A percentile compares a stretch with the other conserved stretches of the same genome.
Evolutionary conservation across 2,113 vertebrate genomes (phyloP).

Genomic region (Pipra filicauda): DNA sequence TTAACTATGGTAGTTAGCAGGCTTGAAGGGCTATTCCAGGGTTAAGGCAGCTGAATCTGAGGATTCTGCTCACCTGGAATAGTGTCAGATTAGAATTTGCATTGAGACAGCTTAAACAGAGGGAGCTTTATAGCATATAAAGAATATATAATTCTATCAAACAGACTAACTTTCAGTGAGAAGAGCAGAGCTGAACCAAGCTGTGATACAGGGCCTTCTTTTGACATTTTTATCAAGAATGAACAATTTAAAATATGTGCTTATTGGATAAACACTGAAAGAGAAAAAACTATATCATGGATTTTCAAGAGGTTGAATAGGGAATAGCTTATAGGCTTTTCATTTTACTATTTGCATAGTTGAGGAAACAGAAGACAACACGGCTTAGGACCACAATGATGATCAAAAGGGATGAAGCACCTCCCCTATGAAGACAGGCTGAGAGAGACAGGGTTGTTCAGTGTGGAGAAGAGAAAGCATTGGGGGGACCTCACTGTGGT

Average conservation of each 20-base stretch:
- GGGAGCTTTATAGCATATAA: neutral
- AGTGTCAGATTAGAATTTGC: neutral
- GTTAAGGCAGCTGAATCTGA: neutral
- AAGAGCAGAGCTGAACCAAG: neutral
- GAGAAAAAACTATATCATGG: neutral
- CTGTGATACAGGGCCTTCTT: neutral
- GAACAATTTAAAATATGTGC: neutral
- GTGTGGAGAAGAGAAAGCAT: neutral
- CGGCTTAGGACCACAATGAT: neutral
- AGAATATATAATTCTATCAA: neutral
- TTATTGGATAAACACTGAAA: neutral
- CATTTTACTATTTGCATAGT: neutral
- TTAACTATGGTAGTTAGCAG: neutral
- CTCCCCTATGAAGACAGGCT: neutral
- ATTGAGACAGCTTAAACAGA: neutral
- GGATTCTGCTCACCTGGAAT: neutral
- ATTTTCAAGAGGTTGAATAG: neutral
- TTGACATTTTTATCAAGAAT: neutral
- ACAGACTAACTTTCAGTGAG: neutral
- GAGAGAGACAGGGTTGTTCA: neutral
- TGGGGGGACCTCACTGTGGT: neutral
- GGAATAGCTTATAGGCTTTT: neutral
- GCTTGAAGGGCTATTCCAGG: neutral
- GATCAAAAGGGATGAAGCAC: neutral
- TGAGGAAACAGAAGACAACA: neutral